Base-by-base conservation (phyloP, 1,140 invertebrate genomes). In the Proctacanthus coquilletti region DNA sequence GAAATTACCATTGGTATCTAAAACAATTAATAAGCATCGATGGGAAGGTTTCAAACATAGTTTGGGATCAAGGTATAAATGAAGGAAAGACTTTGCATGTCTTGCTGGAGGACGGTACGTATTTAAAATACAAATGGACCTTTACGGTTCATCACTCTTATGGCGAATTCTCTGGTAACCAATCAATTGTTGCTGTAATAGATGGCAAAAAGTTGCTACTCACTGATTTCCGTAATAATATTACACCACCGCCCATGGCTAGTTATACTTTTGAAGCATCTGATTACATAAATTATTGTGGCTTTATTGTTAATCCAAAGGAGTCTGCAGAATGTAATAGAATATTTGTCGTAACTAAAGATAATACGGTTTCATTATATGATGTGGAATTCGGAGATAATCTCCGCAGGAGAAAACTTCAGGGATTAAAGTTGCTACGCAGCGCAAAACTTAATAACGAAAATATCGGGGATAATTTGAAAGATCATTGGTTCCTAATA, bases 1-100 rank as follows among this genome's bases (percentile, higher is more conserved):
- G 72, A 17, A 94, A 94, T 66, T 91, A 87, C 52, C 79, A 91
- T 52, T 94, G 87, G 87, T 91, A 91, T 61, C 56, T 83, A 10
- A 93, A 94, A 52, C 80, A 89, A 51, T 72, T 59, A 34, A 49
- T 83, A 3, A 40, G 43, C 8, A 79, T 77, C 50, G 39, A 53
- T 13, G 45, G 51, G 34, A 48, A 61, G 0, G 58, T 71, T 41
- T 53, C 59, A 23, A 50, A 75, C 9, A 50, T 65, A 2, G 58
- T 60, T 40, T 88, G 84, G 83, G 75, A 80, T 50, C 65, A 60
- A 43, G 53, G 62, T 18, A 60, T 65, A 45, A 55, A 62, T 35
- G 52, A 68, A 42, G 66, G 68, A 32, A 70, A 72, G 47, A 66
- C 61, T 21, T 47, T 83, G n/a, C 67, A 79, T 54, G 41, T 80